Conservation (phyloP, 2,797 vertebrate species). For the Neosalanx taihuensis region DNA sequence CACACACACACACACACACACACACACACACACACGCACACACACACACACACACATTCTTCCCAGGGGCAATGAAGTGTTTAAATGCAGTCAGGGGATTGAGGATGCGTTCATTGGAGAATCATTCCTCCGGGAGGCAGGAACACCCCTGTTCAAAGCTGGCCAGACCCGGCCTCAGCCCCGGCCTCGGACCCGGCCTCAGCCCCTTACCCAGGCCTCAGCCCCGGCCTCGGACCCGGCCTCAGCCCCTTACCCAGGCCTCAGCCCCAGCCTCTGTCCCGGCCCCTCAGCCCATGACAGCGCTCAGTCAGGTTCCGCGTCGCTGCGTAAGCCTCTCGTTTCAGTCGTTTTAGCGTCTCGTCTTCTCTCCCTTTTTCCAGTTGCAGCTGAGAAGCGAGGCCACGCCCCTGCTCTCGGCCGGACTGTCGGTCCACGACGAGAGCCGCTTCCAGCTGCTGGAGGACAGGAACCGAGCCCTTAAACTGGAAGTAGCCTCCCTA, state of each 20-base stretch:
- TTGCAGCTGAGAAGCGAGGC: conserved; percentile 72
- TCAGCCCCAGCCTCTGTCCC: no score
- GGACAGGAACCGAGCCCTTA: conserved; percentile 59
- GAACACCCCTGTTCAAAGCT: conserved; percentile 27
- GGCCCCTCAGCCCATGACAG: not conserved
- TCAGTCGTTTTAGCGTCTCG: not conserved
- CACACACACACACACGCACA: not conserved
- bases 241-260: no score
- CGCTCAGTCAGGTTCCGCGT: no score
- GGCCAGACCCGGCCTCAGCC: conserved; percentile 21
- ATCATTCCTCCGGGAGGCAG: conserved; percentile 34
- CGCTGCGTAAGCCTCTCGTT: no score
- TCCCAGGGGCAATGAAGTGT: conserved; percentile 1
- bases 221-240: no score
- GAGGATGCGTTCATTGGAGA: conserved; percentile 11
- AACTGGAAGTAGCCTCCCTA: conserved; percentile 65
- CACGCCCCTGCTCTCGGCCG: conserved; percentile 54
- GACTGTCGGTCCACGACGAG: conserved; percentile 44
- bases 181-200: not conserved
- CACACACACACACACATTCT: conserved; percentile 17
- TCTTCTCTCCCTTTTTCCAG: conserved; percentile 11
- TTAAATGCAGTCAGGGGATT: conserved; percentile 8
- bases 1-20: not conserved
- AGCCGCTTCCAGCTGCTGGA: conserved; percentile 63
- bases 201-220: no score